phyloP scores from a whole-genome alignment of 2,888 invertebrate genomes.

The Petrophora chlorosata region DNA sequence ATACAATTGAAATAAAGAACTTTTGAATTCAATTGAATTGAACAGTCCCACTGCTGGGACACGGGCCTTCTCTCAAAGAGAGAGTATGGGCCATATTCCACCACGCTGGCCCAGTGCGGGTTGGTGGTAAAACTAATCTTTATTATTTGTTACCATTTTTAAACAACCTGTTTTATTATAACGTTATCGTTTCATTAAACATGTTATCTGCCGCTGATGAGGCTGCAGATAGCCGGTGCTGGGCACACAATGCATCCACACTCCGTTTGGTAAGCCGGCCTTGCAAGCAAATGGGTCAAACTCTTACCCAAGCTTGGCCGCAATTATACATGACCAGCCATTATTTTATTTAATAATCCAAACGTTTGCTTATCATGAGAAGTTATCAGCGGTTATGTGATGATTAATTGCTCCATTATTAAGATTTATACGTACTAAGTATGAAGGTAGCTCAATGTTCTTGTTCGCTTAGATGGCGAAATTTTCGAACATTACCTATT shows the following conservation, averaged over 20 bases:
- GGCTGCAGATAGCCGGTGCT: slow-evolving; percentile 46
- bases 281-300: slow-evolving; percentile 68
- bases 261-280: slow-evolving; percentile 66
- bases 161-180: not conserved
- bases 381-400: slow-evolving; percentile 23
- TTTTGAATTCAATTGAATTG: no score
- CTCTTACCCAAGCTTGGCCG: slow-evolving; percentile 61
- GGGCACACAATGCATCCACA: slow-evolving; percentile 43
- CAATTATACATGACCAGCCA: slow-evolving; percentile 68
- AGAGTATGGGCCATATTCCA: no score
- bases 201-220: slow-evolving; percentile 36
- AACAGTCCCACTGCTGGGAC: no score
- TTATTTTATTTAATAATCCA: slow-evolving; percentile 70
- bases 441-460: slow-evolving; percentile 1
- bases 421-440: slow-evolving; percentile 7
- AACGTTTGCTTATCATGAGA: slow-evolving; percentile 52
- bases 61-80: no score
- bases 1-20: no score
- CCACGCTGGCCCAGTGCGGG: no score
- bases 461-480: slow-evolving; percentile 9
- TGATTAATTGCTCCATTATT: slow-evolving; percentile 30
- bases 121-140: no score
- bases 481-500: not conserved
- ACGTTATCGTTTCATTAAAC: not conserved
- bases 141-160: no score